Base-by-base conservation (phyloP, 2,888 invertebrate genomes). In the Lucinisca nassula region DNA sequence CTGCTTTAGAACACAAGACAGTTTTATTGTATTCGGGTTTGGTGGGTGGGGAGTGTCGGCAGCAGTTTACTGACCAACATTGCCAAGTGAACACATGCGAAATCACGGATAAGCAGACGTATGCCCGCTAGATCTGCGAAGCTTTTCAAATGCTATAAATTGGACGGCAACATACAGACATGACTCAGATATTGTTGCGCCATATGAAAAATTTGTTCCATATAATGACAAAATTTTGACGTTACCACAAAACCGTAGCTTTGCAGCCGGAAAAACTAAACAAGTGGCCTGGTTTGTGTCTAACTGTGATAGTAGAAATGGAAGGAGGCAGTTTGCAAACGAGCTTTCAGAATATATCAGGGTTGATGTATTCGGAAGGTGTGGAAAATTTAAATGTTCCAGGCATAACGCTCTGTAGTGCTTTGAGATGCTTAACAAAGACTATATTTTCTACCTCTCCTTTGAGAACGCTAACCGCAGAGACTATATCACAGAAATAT, bases 281-380 rank as follows among this genome's bases (percentile, higher is more conserved):
- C 98, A 97, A 98, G 96, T 99, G 6, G 99, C 99, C 80, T 99
- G 99, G 99, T 99, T 99, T 96, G 99, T 99, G 80, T 99, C 99
- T 61, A 99, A 99, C 97, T 99, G 99, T 95, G 98, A 98, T 89
- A 98, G 99, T 2, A 97, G 98, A 78, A 99, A 99, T 96, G 98
- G 98, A 3, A 97, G 99, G n/a, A 97, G 98, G 87, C 98, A 98
- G 92, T 99, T 98, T 96, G 99, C 99, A 12, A 97, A 91, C 97
- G 91, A 98, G 98, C 92, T 99, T 80, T 97, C 98, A 90, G 98
- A 98, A 96, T 97, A 98, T 96, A 98, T 99, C 92, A 97, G 98
- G 76, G 95, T 96, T 2, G 95, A 96, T 82, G 94, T 96, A 27
- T 95, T 93, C 79, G 96, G 96, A 32, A 88, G 83, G 24, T 96